phyloP scores from a whole-genome alignment of 2,888 invertebrate species.

The Deilephila porcellus region DNA sequence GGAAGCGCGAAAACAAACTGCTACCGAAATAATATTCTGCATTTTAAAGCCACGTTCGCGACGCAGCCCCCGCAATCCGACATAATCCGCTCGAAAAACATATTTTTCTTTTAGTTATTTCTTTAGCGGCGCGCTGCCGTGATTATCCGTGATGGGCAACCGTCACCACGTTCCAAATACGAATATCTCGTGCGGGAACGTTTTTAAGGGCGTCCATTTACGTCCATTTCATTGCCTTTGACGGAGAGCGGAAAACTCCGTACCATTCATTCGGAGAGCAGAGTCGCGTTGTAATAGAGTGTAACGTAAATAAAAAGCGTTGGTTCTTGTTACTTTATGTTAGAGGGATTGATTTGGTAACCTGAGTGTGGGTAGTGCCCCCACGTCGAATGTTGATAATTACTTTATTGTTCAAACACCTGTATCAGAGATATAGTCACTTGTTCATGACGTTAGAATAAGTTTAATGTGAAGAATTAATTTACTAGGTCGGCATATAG shows the following conservation, averaged over 20 bases:
- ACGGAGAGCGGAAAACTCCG: constrained; percentile 48
- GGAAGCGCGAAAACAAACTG: not conserved
- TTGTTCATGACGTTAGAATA: no score
- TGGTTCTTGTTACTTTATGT: constrained; percentile 44
- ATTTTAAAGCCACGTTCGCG: not conserved
- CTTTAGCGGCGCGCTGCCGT: not conserved
- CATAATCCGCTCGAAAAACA: not conserved
- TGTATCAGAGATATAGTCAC: no score
- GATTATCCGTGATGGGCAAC: not conserved
- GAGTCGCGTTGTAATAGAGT: constrained; percentile 54
- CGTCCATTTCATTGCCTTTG: constrained; percentile 59
- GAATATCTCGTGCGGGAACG: not conserved
- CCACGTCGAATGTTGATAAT: no score
- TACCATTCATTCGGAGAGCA: constrained; percentile 48
- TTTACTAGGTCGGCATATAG: no score
- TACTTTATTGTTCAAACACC: no score
- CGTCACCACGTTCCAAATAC: not conserved
- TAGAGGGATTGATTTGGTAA: not conserved
- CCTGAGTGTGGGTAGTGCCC: not conserved
- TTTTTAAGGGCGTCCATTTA: constrained; percentile 51
- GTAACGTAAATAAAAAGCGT: constrained; percentile 59
- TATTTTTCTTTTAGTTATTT: constrained; percentile 6
- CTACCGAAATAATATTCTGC: constrained; percentile 3
- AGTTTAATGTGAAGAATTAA: no score
- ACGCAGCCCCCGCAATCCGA: not conserved